Base-by-base conservation (phyloP, 2,113 vertebrate genomes). In the Mugil cephalus region DNA sequence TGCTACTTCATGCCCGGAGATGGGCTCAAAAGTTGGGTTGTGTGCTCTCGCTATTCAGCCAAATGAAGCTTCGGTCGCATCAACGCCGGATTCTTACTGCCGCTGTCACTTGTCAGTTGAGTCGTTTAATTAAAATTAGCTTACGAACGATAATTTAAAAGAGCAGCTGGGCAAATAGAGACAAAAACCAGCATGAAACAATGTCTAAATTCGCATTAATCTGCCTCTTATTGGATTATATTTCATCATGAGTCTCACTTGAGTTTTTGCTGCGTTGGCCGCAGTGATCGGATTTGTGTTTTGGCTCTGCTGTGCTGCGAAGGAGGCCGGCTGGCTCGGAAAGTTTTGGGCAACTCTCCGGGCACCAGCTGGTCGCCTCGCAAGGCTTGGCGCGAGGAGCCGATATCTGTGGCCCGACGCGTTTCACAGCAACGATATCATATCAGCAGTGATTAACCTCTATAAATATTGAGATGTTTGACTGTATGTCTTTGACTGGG, bases 311-410 rank as follows among this genome's bases (percentile, higher is more conserved):
- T 2, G 11, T 13, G 63, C 12, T 19, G 69, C 69, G 75, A 78
- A 60, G 73, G 64, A 59, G 65, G 19, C 38, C 35, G 36, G 17
- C 79, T 85, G 86, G 84, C 84, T 42, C 60, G 14, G 52, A 36
- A 81, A 56, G 69, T 77, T 85, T 75, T 68, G 80, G 82, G 63
- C 82, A 68, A 70, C 64, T 82, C 60, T 60, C 24, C n/a, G 15
- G 18, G 56, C 75, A 79, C 80, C 82, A 74, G 73, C 86, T 90
- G 88, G 84, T 77, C 71, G 66, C 69, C 24, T 74, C 58, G 61
- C 69, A 65, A 71, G 78, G 62, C 51, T 87, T 85, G 84, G 86
- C 81, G 21, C 14, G 4, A 2, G 40, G 0, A 9, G 59, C 46
- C 43, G 74, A 70, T 56, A 42, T 47, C 56, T 69, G 61, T 38